Conservation (phyloP, 92 coral and sea anemone genomes). For the Umimayanthus kanabou region DNA sequence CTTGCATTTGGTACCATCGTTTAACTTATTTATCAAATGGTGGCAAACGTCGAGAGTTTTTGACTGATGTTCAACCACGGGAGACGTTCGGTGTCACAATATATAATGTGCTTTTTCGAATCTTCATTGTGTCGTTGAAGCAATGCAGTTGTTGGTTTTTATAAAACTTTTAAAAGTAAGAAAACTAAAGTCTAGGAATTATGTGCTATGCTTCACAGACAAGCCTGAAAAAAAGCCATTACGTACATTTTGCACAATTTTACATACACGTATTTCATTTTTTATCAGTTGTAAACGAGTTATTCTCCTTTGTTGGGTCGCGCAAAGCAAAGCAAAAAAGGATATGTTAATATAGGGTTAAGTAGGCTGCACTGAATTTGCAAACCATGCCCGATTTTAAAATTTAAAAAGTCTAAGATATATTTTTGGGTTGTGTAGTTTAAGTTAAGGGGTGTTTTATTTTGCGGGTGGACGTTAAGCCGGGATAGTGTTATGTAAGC, state of each 20-base stretch:
- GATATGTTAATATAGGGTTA: not conserved
- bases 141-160: slow-evolving; percentile 35
- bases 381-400: not conserved
- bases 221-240: not conserved
- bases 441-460: not conserved
- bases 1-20: slow-evolving; percentile 1
- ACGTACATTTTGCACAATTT: not conserved
- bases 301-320: slow-evolving; percentile 29
- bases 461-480: not conserved
- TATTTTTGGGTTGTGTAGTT: not conserved
- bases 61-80: not conserved
- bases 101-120: not conserved
- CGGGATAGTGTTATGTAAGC: not conserved
- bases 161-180: slow-evolving; percentile 18
- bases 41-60: not conserved
- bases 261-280: slow-evolving; percentile 1
- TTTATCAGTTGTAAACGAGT: not conserved
- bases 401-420: not conserved
- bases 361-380: not conserved
- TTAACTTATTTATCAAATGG: not conserved
- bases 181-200: not conserved
- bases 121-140: slow-evolving; percentile 18
- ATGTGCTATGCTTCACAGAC: not conserved
- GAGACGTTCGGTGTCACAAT: not conserved
- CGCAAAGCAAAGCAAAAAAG: slow-evolving; percentile 14